Conservation (phyloP, 2,888 invertebrate species). For the Cephus runcator region DNA sequence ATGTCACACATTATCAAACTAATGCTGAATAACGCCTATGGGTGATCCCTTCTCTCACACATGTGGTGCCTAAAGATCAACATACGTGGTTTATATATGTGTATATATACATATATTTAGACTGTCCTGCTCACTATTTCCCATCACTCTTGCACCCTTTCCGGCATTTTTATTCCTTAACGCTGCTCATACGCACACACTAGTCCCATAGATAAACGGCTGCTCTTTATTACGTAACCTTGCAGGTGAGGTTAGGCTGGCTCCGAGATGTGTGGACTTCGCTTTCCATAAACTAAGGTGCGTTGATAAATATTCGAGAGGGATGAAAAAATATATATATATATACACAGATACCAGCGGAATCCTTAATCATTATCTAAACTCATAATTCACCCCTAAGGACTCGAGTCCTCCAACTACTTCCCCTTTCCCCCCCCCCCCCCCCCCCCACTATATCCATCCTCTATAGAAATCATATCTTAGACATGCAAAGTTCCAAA, state of each 20-base stretch:
- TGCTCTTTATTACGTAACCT: neutral
- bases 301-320: neutral
- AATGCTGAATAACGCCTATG: slow-evolving; percentile 4
- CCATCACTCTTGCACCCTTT: neutral
- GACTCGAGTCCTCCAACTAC: neutral
- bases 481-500: neutral
- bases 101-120: no score
- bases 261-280: neutral
- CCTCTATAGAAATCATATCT: neutral
- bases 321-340: neutral
- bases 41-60: neutral
- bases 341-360: neutral
- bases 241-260: neutral
- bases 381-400: neutral
- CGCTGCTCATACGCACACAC: neutral
- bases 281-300: neutral
- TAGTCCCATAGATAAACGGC: neutral
- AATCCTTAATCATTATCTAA: neutral
- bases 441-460: neutral
- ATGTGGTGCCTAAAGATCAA: neutral
- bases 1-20: slow-evolving; percentile 21
- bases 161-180: neutral
- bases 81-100: no score
- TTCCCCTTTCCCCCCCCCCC: neutral
- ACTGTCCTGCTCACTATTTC: neutral